phyloP scores from a whole-genome alignment of 2,113 vertebrate genomes.

The Phalacrocorax pelagicus region DNA sequence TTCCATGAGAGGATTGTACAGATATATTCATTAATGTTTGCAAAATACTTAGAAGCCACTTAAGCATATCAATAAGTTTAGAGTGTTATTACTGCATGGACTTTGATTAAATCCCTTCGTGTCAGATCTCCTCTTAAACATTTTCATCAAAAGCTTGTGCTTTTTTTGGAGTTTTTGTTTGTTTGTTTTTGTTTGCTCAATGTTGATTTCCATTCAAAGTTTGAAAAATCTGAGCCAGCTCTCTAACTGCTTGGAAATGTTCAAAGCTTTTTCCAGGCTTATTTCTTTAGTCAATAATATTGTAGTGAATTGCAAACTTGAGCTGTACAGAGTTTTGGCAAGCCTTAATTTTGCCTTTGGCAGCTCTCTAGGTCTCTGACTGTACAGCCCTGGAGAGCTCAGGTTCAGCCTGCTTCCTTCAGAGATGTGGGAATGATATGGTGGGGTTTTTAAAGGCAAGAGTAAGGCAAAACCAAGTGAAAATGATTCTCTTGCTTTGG shows the following conservation, averaged over 20 bases:
- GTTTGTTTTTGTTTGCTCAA: not conserved
- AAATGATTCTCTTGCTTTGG: slow-evolving; percentile 19
- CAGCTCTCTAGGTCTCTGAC: not conserved
- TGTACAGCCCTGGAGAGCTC: not conserved
- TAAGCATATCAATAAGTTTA: not conserved
- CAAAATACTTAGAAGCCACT: not conserved
- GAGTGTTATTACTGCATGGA: not conserved
- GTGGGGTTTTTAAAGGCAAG: not conserved
- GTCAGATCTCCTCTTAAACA: not conserved
- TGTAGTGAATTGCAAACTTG: not conserved
- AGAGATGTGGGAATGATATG: not conserved
- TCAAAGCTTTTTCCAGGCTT: not conserved
- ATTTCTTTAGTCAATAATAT: not conserved
- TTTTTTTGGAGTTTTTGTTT: not conserved
- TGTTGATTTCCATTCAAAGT: not conserved
- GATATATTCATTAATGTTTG: not conserved
- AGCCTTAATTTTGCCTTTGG: not conserved
- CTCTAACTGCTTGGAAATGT: not conserved
- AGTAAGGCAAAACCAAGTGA: not conserved
- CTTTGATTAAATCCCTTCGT: not conserved
- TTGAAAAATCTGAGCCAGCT: not conserved
- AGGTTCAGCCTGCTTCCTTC: not conserved
- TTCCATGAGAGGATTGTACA: not conserved
- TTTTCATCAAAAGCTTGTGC: not conserved
- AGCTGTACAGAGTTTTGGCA: not conserved